Evolutionary conservation across 2,113 vertebrate genomes (phyloP), one percentile per base, ranked within the genome.

Genomic region (Todiramphus chloris): DNA sequence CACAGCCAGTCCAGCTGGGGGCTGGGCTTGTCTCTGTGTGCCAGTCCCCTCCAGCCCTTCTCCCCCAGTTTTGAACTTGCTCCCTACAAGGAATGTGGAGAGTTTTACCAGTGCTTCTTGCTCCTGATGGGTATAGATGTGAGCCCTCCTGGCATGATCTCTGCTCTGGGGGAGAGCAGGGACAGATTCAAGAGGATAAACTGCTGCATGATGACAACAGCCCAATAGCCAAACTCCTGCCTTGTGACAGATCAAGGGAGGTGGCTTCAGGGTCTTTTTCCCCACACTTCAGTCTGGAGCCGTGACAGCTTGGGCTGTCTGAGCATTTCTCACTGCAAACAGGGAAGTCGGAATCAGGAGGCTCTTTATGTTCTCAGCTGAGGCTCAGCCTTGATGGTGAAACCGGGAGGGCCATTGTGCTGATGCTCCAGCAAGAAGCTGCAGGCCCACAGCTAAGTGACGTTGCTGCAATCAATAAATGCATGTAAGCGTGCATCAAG

Each of bases 321-420:
- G 30, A 8, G 72, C 7, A 3, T 74, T 78, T 28, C 0, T 35
- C 70, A 56, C 50, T 2, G 5, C 55, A 28, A 67, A 46, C 10
- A 18, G 59, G 33, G 21, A 60, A 50, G 37, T 5, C 0, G 2
- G 46, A 31, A 28, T 6, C 5, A 2, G 79, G 62, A 62, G 46
- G 24, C 8, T 67, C 31, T 33, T 63, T 1, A 0, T 39, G 30
- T 13, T n/a, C 68, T 13, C 77, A 46, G 23, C 37, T 60, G 46
- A 55, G 59, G 30, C 31, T 70, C 58, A 23, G 19, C 33, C 69
- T 37, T 43, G 33, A 13, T 60, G 82, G 30, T 43, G 31, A 48
- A 20, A 20, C 9, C 2, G 58, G 58, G 25, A 83, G n/a, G 53
- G n/a, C 11, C 37, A 7, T 0, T 0, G 79, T 2, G 2, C 46